Base-by-base conservation (phyloP, 2,888 invertebrate species). In the Buathra laborator region DNA sequence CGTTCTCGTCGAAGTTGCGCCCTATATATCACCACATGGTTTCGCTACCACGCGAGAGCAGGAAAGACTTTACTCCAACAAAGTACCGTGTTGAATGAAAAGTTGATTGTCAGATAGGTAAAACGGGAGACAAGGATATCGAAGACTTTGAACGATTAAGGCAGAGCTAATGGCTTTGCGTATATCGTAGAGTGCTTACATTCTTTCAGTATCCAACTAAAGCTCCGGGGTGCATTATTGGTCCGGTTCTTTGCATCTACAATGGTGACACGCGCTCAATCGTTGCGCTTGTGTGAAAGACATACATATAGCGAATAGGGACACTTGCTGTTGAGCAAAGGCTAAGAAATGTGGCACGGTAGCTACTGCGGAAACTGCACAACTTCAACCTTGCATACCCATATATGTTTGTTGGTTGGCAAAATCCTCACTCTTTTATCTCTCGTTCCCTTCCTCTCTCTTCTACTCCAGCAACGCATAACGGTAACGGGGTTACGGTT, bases 401-500 rank as follows among this genome's bases (percentile, higher is more conserved):
- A 3, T 7, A 9, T n/a, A 14, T 24, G 5, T 2, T n/a, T 72
- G 67, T 10, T 14, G n/a, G 67, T 24, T 46, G 72, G 51, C 44
- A 53, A 62, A 78, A 70, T 68, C 64, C 81, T 81, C 53, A 53
- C 19, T 81, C 32, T 68, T 62, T 72, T 82, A 43, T 62, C 46
- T n/a, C 62, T 53, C 1, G 14, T 48, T 4, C 48, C 3, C 48
- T 48, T 14, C 7, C 14, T 5, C 66, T 66, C 70, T 46, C 24
- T 29, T 72, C 32, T 44, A 24, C 70, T 14, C 43, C 43, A 6
- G 53, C 46, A 19, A 32, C 62, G 37, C 62, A 44, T 77, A 76
- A 85, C 51, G 79, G 76, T 80, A 72, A 80, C 79, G 80, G 80
- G 72, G 80, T 83, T 80, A 72, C 72, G 75, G 68, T 82, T 75